Evolutionary conservation across 1,140 invertebrate species (phyloP).

Genomic region (Wiebesia pumilae): DNA sequence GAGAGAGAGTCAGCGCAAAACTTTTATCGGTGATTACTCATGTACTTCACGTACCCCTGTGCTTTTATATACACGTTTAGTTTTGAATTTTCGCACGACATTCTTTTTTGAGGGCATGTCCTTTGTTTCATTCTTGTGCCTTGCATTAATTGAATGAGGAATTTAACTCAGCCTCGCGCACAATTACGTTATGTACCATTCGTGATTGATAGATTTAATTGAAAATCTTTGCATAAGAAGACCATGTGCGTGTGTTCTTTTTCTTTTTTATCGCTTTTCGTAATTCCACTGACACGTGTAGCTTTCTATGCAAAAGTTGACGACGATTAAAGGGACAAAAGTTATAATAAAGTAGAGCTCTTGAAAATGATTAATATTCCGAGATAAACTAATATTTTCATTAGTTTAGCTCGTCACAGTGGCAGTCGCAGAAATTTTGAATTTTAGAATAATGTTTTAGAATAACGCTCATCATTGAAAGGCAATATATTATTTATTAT

Average conservation of each 20-base stretch:
- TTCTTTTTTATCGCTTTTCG: too few species aligned
- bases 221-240: neutral
- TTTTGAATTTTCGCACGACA: slow-evolving; percentile 10
- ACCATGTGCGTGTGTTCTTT: neutral
- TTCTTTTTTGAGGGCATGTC: neutral
- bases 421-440: too few species aligned
- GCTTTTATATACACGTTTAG: neutral
- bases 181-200: neutral
- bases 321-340: neutral
- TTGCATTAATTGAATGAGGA: neutral
- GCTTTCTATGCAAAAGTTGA: neutral
- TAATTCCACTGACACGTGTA: neutral
- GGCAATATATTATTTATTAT: too few species aligned
- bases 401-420: too few species aligned
- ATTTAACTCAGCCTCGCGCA: neutral
- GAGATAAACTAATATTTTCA: too few species aligned
- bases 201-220: neutral
- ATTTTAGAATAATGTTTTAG: too few species aligned
- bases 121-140: neutral
- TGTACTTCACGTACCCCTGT: neutral
- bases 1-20: neutral
- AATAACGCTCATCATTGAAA: too few species aligned
- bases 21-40: slow-evolving; percentile 24
- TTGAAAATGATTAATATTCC: neutral
- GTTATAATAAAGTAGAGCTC: neutral